Conservation (phyloP, 2,888 invertebrate genomes). For the Nudaria mundana region DNA sequence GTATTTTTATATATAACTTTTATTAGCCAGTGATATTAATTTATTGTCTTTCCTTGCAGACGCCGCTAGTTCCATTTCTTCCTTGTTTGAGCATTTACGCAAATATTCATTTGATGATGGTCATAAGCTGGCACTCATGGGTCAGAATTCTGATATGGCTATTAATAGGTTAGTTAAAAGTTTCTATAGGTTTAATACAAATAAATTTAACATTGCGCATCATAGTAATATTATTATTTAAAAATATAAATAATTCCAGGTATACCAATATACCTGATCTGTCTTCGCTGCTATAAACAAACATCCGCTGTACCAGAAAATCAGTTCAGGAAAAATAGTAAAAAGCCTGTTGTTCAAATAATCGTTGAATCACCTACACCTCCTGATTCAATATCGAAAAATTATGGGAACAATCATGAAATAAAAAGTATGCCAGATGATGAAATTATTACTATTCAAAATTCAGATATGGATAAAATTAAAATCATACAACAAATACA, state of each 20-base stretch:
- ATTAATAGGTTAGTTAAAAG: conserved; percentile 82
- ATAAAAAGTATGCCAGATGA: conserved; percentile 33
- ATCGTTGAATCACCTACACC: conserved; percentile 68
- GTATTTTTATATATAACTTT: no score
- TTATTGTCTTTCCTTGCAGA: conserved; percentile 70
- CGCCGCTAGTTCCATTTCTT: conserved; percentile 90
- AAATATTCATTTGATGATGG: conserved; percentile 92
- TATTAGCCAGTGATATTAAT: neutral
- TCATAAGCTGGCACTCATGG: conserved; percentile 90
- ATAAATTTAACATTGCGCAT: no score
- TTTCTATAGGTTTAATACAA: neutral
- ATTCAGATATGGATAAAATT: conserved; percentile 33
- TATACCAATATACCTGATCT: conserved; percentile 62
- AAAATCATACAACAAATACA: conserved; percentile 53
- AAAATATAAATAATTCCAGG: conserved; percentile 42
- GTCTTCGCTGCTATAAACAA: conserved; percentile 55
- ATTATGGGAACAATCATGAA: conserved; percentile 34
- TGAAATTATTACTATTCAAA: conserved; percentile 29
- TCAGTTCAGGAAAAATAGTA: conserved; percentile 49
- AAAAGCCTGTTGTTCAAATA: conserved; percentile 55
- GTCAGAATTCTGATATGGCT: conserved; percentile 92
- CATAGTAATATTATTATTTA: no score
- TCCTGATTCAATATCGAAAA: conserved; percentile 49
- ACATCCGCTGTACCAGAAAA: conserved; percentile 8
- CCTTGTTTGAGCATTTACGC: conserved; percentile 91